Evolutionary conservation across 2,113 vertebrate species (phyloP), one percentile per base, ranked within the genome.

Genomic region (Oncorhynchus tshawytscha): DNA sequence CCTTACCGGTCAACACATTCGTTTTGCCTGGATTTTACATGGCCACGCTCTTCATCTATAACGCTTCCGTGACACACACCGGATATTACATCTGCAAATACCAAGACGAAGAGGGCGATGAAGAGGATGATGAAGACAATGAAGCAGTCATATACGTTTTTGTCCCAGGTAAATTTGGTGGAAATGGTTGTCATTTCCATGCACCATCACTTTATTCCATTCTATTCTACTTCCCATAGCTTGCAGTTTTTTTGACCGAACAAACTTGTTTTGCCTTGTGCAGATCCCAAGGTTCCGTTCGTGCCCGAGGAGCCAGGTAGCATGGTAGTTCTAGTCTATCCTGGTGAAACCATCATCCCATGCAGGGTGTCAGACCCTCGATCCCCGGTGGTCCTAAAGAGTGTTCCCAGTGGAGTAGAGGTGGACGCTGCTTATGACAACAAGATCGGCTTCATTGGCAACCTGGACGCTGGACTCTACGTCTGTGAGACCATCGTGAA

Each of bases 341-440:
- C 72, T 0, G 80, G 76, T 0, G 92, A 92, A 12, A 88, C 84
- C 2, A 74, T 83, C 67, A 95, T 99, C 72, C 94, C 97, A 3
- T 99, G 98, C 70, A 95, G 95, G 1, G 94, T 94, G 0, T 97
- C 95, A 0, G 89, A 97, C 67, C 95, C 96, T 0, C 1, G 83
- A 6, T 90, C 91, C 18, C 79, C 92, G 0, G 97, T 97, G 27
- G 91, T 87, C 77, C 90, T 99, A 72, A 88, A 68, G 57, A 94
- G 91, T 59, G 84, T 90, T 13, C 85, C 92, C 1, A 87, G 84
- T 4, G 77, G 82, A 24, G 88, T 90, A 66, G 83, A 90, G 70
- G 80, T 96, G 0, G 3, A 64, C 0, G 91, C 86, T 31, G 82
- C 76, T 8, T 98, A 98, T 1, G 91, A 97, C 77, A 93, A 76